phyloP scores from a whole-genome alignment of 2,797 vertebrate species.

The Coracias cyanogaster region DNA sequence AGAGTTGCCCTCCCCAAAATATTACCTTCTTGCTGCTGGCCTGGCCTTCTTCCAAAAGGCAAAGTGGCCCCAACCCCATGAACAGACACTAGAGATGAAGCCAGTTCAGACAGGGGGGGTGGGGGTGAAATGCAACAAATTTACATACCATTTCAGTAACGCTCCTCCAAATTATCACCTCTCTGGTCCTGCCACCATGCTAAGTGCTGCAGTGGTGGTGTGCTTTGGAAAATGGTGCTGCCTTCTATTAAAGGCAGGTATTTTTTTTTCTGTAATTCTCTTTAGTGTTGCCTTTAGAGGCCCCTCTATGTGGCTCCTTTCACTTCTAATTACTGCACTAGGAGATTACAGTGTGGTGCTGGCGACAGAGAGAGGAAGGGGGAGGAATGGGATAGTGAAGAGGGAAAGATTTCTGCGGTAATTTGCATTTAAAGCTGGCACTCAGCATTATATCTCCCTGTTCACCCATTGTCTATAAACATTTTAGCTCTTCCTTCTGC shows the following conservation, averaged over 20 bases:
- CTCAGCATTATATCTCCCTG: constrained; percentile 80
- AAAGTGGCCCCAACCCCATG: background rate
- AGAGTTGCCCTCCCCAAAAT: background rate
- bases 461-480: constrained; percentile 80
- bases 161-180: constrained; percentile 25
- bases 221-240: constrained; percentile 48
- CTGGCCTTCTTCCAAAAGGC: background rate
- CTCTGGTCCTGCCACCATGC: constrained; percentile 12
- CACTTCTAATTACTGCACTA: constrained; percentile 74
- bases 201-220: constrained; percentile 1
- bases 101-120: background rate
- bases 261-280: constrained; percentile 64
- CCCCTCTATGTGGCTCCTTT: constrained; percentile 67
- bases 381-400: constrained; percentile 71
- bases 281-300: constrained; percentile 61
- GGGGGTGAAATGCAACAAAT: background rate
- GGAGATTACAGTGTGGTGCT: constrained; percentile 74
- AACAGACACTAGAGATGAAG: background rate
- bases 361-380: constrained; percentile 59
- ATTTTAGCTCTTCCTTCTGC: constrained; percentile 80
- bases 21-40: background rate
- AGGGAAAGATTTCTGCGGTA: constrained; percentile 70
- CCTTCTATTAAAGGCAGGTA: constrained; percentile 59
- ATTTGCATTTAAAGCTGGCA: constrained; percentile 80
- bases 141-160: constrained; percentile 15